Percentiles rank a stretch among this genome's conserved stretches.
phyloP scores from a whole-genome alignment of 2,113 vertebrate species.

The Paedocypris sp. region DNA sequence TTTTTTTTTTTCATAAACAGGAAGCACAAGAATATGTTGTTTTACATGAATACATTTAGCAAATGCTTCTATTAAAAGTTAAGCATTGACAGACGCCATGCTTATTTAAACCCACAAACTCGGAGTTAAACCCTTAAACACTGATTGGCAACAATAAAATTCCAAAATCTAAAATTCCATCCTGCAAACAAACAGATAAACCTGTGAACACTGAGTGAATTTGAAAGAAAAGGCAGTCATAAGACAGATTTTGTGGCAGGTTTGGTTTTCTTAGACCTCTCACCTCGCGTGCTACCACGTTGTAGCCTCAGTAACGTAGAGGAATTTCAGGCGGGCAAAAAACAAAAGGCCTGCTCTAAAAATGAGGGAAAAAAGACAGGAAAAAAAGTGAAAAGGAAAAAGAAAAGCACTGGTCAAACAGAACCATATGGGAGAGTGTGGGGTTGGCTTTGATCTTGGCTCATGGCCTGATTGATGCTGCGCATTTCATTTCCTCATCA shows the following conservation, averaged over 20 bases:
- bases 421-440: constrained; percentile 27
- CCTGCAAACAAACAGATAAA: neutral
- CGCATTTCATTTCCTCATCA: constrained; percentile 39
- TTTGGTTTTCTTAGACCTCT: constrained; percentile 3
- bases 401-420: constrained; percentile 25
- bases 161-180: too few species aligned
- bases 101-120: too few species aligned
- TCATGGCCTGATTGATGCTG: constrained; percentile 44
- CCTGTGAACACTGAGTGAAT: neutral
- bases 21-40: too few species aligned
- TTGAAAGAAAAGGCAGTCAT: neutral
- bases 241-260: neutral
- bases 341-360: constrained; percentile 18
- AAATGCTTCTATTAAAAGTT: too few species aligned
- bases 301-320: constrained; percentile 43
- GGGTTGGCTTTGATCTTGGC: constrained; percentile 42
- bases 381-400: constrained; percentile 12
- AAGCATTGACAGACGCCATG: too few species aligned
- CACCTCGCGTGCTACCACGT: constrained; percentile 32
- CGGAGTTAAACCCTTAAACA: too few species aligned
- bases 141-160: too few species aligned
- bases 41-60: too few species aligned
- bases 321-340: constrained; percentile 40
- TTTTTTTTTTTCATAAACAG: too few species aligned
- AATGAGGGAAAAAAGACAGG: neutral